Evolutionary conservation across 1,140 invertebrate genomes (phyloP).

Genomic region (Sycobia sp.): DNA sequence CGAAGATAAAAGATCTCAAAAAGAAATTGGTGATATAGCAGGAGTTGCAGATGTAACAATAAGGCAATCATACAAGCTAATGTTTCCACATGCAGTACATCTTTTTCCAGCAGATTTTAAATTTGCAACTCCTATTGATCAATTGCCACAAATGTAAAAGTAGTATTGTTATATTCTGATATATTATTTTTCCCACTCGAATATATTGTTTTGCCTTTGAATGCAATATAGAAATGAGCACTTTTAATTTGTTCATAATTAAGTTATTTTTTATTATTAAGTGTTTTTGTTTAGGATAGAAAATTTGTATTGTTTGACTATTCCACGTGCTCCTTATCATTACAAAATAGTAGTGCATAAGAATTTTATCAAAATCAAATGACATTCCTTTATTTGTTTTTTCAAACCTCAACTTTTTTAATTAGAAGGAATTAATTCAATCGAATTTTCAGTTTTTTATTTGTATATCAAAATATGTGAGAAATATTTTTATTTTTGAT

Average conservation of each 20-base stretch:
- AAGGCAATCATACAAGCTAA: conserved; percentile 95
- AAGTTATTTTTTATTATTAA: conserved; percentile 25
- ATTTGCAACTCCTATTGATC: conserved; percentile 93
- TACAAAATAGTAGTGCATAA: conserved; percentile 5
- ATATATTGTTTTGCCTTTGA: conserved; percentile 21
- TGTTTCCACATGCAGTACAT: conserved; percentile 91
- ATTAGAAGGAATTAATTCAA: too few relatives aligned
- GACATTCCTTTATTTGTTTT: conserved; percentile 24
- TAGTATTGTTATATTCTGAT: conserved; percentile 14
- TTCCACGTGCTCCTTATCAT: conserved; percentile 7
- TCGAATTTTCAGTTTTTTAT: conserved; percentile 5
- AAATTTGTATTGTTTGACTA: not conserved
- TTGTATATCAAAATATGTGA: not conserved
- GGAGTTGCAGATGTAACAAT: conserved; percentile 99
- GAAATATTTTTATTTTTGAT: not conserved
- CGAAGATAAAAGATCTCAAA: conserved; percentile 92
- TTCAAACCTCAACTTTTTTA: not conserved
- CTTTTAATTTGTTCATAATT: conserved; percentile 4
- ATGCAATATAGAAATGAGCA: conserved; percentile 3
- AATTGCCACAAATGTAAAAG: conserved; percentile 84
- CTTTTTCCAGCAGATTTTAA: conserved; percentile 97
- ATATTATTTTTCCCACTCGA: conserved; percentile 14
- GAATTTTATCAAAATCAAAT: conserved; percentile 14
- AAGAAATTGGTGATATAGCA: conserved; percentile 98
- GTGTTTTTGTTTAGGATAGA: not conserved